Evolutionary conservation across 2,888 invertebrate species (phyloP).

Genomic region (Theristus sp.): DNA sequence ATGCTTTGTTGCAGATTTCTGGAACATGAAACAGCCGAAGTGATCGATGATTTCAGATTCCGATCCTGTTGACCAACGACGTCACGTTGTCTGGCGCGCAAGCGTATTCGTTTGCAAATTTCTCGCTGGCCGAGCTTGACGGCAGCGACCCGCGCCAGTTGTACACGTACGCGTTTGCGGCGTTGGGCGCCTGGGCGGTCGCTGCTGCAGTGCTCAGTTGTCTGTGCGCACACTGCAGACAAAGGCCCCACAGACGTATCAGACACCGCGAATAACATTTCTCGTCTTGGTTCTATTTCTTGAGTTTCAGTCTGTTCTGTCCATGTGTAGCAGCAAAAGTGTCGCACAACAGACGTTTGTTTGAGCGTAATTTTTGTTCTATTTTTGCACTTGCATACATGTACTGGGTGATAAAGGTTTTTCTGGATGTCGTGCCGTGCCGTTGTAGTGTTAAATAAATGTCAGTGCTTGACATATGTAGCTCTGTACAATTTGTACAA

Average conservation of each 20-base stretch:
- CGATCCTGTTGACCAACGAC: neutral
- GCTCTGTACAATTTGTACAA: too few species aligned
- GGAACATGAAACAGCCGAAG: neutral
- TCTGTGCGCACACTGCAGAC: neutral
- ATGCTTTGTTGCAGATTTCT: too few species aligned
- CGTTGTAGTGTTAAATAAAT: too few species aligned
- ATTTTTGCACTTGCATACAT: too few species aligned
- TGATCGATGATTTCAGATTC: neutral
- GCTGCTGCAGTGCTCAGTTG: neutral
- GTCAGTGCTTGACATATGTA: too few species aligned
- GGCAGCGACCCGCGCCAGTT: neutral
- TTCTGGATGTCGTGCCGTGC: too few species aligned
- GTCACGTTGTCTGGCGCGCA: neutral
- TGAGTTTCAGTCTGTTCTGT: too few species aligned
- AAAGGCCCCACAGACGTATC: neutral
- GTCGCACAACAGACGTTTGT: too few species aligned
- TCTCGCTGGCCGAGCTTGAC: neutral
- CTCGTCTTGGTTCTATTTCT: too few species aligned
- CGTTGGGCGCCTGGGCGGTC: neutral
- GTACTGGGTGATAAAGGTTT: too few species aligned
- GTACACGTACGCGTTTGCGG: neutral
- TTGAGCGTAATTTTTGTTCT: too few species aligned
- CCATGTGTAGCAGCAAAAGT: too few species aligned
- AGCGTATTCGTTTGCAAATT: neutral
- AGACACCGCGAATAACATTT: neutral